Percentiles rank a stretch among this genome's conserved stretches.
Conservation (phyloP, 2,888 invertebrate species). For the Archips xylosteana region DNA sequence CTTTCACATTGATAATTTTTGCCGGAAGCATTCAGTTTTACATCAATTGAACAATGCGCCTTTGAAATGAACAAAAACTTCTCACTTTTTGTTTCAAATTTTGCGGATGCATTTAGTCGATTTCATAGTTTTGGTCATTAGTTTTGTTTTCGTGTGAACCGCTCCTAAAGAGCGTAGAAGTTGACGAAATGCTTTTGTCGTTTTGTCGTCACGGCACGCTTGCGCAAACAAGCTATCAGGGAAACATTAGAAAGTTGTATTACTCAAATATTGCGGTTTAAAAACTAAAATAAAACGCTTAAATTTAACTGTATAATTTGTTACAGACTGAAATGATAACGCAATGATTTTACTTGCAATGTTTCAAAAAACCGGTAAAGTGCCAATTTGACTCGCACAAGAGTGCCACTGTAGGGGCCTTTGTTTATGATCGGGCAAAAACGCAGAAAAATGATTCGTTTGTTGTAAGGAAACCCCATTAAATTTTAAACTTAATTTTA, state of each 20-base stretch:
- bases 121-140: conserved; percentile 24
- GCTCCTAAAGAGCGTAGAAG: conserved; percentile 24
- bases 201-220: conserved; percentile 24
- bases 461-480: no score
- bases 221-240: conserved; percentile 23
- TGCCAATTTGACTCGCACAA: no score
- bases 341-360: neutral
- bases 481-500: no score
- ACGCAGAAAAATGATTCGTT: no score
- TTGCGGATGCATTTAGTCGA: conserved; percentile 4
- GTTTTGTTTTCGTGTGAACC: conserved; percentile 29
- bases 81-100: conserved; percentile 11
- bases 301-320: neutral
- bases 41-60: conserved; percentile 1
- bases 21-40: neutral
- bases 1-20: conserved; percentile 5
- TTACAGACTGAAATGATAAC: conserved; percentile 6
- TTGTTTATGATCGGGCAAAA: no score
- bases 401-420: no score
- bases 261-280: conserved; percentile 26
- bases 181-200: conserved; percentile 21
- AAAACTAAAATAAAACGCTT: neutral
- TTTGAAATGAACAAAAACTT: conserved; percentile 4
- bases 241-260: conserved; percentile 26
- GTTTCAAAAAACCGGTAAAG: neutral